Percentiles rank a stretch among this genome's conserved stretches.
phyloP scores from a whole-genome alignment of 1,140 invertebrate species.

The Nasonia longicornis region DNA sequence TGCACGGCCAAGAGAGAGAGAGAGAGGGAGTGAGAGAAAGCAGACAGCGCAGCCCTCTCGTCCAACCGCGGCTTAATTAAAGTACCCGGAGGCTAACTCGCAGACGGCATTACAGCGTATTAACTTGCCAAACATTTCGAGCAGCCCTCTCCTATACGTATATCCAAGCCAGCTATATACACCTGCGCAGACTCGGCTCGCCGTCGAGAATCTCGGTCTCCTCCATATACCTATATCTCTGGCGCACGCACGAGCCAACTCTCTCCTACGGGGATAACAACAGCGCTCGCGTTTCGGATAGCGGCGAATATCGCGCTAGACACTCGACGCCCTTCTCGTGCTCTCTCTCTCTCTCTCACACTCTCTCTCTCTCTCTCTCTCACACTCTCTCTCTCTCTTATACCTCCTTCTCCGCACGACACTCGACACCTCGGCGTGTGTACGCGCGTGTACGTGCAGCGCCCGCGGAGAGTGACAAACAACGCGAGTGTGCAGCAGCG shows the following conservation, averaged over 20 bases:
- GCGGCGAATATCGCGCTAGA: slow-evolving; percentile 62
- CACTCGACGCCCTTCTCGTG: slow-evolving; percentile 55
- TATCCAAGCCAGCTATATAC: neutral
- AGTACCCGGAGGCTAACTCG: slow-evolving; percentile 27
- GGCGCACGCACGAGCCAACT: slow-evolving; percentile 45
- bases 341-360: too few species aligned
- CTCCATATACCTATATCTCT: neutral
- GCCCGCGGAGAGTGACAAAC: neutral
- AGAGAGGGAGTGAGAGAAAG: neutral
- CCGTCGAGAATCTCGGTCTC: slow-evolving; percentile 22
- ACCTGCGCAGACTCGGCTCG: neutral
- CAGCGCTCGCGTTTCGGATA: slow-evolving; percentile 62
- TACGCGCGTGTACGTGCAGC: neutral
- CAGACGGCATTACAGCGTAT: slow-evolving; percentile 46
- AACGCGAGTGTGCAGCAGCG: neutral
- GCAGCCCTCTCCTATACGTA: slow-evolving; percentile 5
- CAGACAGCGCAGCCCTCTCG: neutral
- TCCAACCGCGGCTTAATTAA: slow-evolving; percentile 43
- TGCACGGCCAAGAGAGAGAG: neutral
- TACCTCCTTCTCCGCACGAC: neutral
- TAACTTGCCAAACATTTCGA: slow-evolving; percentile 46
- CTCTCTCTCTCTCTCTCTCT: too few species aligned
- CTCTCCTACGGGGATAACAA: slow-evolving; percentile 62
- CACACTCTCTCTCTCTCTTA: neutral
- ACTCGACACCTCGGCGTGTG: neutral